Evolutionary conservation across 2,113 vertebrate genomes (phyloP), one percentile per base, ranked within the genome.

Genomic region (Melanerpes aurifrons): DNA sequence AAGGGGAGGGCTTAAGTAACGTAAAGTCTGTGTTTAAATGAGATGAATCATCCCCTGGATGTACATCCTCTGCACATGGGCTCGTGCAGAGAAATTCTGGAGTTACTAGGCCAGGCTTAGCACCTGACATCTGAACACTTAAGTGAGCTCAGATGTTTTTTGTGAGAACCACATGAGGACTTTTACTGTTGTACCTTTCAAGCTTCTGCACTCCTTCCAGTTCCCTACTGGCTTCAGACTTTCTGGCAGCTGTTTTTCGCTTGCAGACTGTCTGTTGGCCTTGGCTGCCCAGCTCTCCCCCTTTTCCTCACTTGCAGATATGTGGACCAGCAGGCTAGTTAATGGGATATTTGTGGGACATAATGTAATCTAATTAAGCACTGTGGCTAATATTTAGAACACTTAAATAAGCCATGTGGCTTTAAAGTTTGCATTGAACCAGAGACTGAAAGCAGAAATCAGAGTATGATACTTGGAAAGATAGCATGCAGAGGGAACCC

Each of bases 221-320:
- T 28, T 89, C 29, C 43, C 43, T 61, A 2, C 48, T 88, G 48
- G 7, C 70, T 82, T 71, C 47, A 37, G 62, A 40, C 85, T 91
- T 89, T 50, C 71, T 66, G 75, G 37, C 68, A 93, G 37, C 66
- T 50, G 92, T 95, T 87, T 94, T 88, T 72, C 73, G 6, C 82
- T 90, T 92, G 54, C 66, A 69, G 62, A 25, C 61, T 64, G 9
- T 67, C 40, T 63, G 35, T 61, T 86, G 37, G 25, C 22, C 57
- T 53, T 29, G 66, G 19, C 45, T 87, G 62, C 54, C 22, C 62
- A 86, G 4, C 5, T 74, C 35, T 82, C 22, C 54, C 32, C 25
- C 40, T 40, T 87, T 83, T 69, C 25, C 6, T 48, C 31, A 68
- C 18, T 37, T 25, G 71, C 58, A 50, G n/a, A 45, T 93, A 47